Percentiles rank a stretch among this genome's conserved stretches.
Evolutionary conservation across 1,140 invertebrate species (phyloP).

Genomic region (Chionoecetes opilio): DNA sequence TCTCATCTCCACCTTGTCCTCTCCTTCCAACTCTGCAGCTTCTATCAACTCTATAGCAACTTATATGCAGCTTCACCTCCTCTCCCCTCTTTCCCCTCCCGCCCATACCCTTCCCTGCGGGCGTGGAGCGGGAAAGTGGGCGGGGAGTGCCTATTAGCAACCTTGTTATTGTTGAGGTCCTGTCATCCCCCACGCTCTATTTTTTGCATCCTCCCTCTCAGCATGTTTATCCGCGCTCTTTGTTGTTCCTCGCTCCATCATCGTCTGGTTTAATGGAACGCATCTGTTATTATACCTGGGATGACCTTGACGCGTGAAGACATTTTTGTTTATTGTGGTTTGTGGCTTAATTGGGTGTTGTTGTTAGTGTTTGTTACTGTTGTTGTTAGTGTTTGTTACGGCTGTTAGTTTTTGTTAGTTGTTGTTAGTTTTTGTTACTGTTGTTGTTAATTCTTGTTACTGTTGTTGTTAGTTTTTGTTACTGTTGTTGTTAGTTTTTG

Average conservation of each 20-base stretch:
- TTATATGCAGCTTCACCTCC: too few species aligned
- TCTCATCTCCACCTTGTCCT: too few species aligned
- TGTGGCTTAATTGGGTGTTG: background rate
- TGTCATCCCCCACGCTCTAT: background rate
- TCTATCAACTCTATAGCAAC: too few species aligned
- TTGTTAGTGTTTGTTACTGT: background rate
- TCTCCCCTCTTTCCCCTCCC: background rate
- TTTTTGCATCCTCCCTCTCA: constrained; percentile 2
- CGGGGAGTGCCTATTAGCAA: background rate
- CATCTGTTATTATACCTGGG: background rate
- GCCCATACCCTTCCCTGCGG: too few species aligned
- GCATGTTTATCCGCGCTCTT: background rate
- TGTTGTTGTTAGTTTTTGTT: background rate
- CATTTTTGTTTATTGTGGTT: background rate
- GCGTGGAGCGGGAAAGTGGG: too few species aligned
- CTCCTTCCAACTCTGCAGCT: too few species aligned
- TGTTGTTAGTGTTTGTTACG: background rate
- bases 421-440: background rate
- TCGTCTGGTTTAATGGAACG: background rate
- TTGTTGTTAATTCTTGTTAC: background rate
- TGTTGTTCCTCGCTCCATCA: constrained; percentile 6
- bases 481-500: too few species aligned
- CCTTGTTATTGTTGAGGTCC: background rate
- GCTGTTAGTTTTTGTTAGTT: background rate
- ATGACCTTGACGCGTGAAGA: background rate